A percentile compares a stretch with the other conserved stretches of the same genome.
These are phyloP conservation scores for Luperina testacea DNA, from an alignment of 2,888 invertebrate species.

Conservation along the genomic window DNA sequence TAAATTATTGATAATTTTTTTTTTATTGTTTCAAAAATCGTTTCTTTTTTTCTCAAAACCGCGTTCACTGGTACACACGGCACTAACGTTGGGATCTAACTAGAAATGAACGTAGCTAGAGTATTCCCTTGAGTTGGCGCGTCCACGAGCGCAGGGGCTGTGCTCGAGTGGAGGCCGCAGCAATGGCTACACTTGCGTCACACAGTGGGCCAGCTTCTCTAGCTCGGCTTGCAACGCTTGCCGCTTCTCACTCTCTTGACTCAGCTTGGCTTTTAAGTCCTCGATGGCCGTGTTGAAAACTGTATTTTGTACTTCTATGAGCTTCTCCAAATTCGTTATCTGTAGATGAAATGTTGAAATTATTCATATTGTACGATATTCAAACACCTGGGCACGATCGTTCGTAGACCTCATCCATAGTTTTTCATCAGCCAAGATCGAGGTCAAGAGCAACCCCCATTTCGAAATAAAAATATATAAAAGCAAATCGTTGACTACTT, in stretches of 20 bases:
- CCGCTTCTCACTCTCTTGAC: slow-evolving; percentile 91
- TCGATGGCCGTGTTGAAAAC: slow-evolving; percentile 91
- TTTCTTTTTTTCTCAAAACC: slow-evolving; percentile 18
- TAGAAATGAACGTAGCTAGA: slow-evolving; percentile 74
- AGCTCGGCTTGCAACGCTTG: slow-evolving; percentile 91
- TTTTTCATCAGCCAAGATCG: not conserved
- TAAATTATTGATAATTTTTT: not conserved
- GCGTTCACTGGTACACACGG: slow-evolving; percentile 3
- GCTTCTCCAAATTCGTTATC: slow-evolving; percentile 90
- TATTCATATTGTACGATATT: not conserved
- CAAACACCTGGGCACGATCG: not conserved
- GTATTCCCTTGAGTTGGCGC: slow-evolving; percentile 65
- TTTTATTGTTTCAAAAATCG: slow-evolving; percentile 7
- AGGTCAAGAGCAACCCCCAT: not conserved
- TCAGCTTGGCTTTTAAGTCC: slow-evolving; percentile 91
- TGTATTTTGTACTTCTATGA: slow-evolving; percentile 90
- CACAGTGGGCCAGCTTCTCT: slow-evolving; percentile 92
- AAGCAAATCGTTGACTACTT: slow-evolving; percentile 55
- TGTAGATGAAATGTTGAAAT: slow-evolving; percentile 64
- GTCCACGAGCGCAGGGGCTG: slow-evolving; percentile 53
- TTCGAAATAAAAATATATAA: not conserved
- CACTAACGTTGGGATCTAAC: slow-evolving; percentile 39
- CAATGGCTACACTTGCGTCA: slow-evolving; percentile 92
- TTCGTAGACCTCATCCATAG: not conserved
- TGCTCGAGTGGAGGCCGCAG: slow-evolving; percentile 57